Conservation (phyloP, 2,888 invertebrate species). For the Pachydiplax longipennis region DNA sequence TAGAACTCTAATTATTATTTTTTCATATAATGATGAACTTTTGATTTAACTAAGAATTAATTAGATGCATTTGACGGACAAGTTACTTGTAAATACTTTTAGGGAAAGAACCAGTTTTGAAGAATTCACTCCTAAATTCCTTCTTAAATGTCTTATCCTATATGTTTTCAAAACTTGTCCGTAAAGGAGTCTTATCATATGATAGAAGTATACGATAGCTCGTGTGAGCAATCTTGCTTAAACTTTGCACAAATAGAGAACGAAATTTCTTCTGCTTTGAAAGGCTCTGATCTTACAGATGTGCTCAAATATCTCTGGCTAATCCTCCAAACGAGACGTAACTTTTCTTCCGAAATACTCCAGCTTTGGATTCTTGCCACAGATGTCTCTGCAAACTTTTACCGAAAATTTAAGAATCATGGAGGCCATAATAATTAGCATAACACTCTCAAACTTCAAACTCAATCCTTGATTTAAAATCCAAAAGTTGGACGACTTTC, state of each 20-base stretch:
- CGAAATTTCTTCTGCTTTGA: not conserved
- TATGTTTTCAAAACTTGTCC: too few relatives aligned
- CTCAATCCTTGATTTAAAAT: not conserved
- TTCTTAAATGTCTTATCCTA: too few relatives aligned
- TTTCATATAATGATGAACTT: too few relatives aligned
- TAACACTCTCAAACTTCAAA: not conserved
- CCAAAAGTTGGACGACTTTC: not conserved
- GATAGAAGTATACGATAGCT: too few relatives aligned
- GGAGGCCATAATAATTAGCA: not conserved
- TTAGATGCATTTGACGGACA: too few relatives aligned
- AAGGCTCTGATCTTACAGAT: not conserved
- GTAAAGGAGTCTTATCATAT: too few relatives aligned
- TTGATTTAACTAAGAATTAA: too few relatives aligned
- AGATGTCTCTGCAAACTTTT: not conserved
- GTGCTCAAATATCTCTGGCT: not conserved
- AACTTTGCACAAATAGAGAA: not conserved
- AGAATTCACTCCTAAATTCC: too few relatives aligned
- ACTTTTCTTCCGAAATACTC: not conserved
- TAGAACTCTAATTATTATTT: too few relatives aligned
- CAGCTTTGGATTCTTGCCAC: not conserved
- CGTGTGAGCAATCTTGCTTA: too few relatives aligned
- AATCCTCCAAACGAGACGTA: not conserved
- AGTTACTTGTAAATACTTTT: too few relatives aligned
- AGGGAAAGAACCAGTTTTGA: too few relatives aligned
- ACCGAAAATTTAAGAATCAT: not conserved